Evolutionary conservation across 2,113 vertebrate species (phyloP), one percentile per base, ranked within the genome.

Genomic region (Cyprinus carpio): DNA sequence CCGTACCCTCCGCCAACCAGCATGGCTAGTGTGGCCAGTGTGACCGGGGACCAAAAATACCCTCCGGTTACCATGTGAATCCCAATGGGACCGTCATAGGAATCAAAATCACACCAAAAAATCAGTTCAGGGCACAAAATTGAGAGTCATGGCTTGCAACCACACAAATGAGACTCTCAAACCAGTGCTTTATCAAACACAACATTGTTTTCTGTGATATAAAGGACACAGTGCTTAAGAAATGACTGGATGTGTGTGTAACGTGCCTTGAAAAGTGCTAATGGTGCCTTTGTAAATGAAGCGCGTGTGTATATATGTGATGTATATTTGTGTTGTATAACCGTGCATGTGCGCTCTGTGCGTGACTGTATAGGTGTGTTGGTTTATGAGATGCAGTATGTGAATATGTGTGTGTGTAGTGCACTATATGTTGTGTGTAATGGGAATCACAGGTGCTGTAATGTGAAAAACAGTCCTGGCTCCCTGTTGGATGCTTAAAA

Each of bases 1-100:
- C 96, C 97, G 23, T 98, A 94, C 87, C 96, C 97, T 0, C 94
- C 92, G 12, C 92, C 92, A 34, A 93, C 89, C 1, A 92, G 79
- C 18, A 86, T 91, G 69, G 92, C 91, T 51, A 93, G 92, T 76
- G 91, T 96, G 84, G 60, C 91, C 25, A 95, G 78, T 72, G 91
- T 96, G 82, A 65, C 90, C 46, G 94, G 54, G 88, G 98, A 99
- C 49, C 98, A 98, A 94, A 98, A 98, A 94, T 96, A 95, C 91
- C 97, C 97, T 0, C 95, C 97, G 0, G 96, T 99, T 92, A 98
- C 98, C 4, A 96, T 99, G 89, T 99, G 94, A 93, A 51, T 27
- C n/a, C 56, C 54, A 49, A 20, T 64, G 25, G 85, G 12, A 34
- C 83, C 76, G 86, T 84, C 88, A 56, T 84, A 86, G 79, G 67